These are phyloP conservation scores for Blera fallax DNA, from an alignment of 2,888 invertebrate genomes.

Conservation along the genomic window DNA sequence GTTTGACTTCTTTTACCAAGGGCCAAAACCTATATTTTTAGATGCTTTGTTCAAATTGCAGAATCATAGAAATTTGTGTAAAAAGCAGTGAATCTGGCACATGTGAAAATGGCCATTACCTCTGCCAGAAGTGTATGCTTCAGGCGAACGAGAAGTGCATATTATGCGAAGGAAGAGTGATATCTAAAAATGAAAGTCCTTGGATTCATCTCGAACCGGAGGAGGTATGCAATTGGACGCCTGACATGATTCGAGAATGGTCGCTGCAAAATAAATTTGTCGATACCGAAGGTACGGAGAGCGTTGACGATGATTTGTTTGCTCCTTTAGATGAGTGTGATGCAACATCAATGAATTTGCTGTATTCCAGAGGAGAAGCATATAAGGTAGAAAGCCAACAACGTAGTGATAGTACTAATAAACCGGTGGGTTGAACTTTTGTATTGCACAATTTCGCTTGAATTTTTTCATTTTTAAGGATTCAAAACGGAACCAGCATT, in stretches of 20 bases:
- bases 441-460: not conserved
- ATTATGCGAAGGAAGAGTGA: not conserved
- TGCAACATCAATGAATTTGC: not conserved
- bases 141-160: not conserved
- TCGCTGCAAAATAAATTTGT: not conserved
- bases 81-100: not conserved
- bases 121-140: not conserved
- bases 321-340: not conserved
- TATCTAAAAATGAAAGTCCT: not conserved
- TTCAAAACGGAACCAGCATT: not conserved
- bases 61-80: not conserved
- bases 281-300: not conserved
- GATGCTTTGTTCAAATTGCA: conserved; percentile 25
- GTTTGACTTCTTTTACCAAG: not conserved
- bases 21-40: too few relatives aligned
- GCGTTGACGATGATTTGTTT: not conserved
- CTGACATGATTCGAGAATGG: not conserved
- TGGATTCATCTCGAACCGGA: not conserved
- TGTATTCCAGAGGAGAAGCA: not conserved
- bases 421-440: not conserved
- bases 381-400: not conserved
- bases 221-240: not conserved
- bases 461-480: not conserved
- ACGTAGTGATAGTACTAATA: not conserved
- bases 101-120: conserved; percentile 1